Base-by-base conservation (phyloP, 1,140 invertebrate genomes). In the Thereuonema tuberculata region DNA sequence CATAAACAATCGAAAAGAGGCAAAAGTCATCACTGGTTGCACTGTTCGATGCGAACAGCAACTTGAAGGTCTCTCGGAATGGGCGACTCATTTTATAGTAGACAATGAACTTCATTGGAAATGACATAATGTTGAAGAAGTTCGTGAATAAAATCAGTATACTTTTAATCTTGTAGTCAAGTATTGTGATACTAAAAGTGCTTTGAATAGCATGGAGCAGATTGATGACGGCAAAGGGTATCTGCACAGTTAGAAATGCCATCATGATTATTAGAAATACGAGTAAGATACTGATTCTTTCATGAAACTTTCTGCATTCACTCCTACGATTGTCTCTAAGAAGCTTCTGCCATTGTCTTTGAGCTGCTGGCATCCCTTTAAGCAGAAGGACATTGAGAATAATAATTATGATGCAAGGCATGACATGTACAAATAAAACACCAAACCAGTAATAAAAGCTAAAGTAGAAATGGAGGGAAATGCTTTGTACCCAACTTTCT, bases 41-140 rank as follows among this genome's bases (percentile, higher is more conserved):
- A 66, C 66, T 17, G 65, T 65, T 26, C 1, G 80, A 74, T 3
- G 87, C 78, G 66, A 95, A 94, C 2, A 95, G 76, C 66, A 89
- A 84, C 66, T 89, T 90, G 74, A 95, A 96, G 0, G 92, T 95
- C 71, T 93, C 89, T 28, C 92, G 76, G 70, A 96, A 96, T 69
- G 93, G 89, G 24, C 89, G 77, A 53, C 86, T 90, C 92, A 95
- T 95, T 2, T 89, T 89, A 70, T 91, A 95, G 70, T 96, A 96
- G 61, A 96, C 94, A 57, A 89, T 90, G 68, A 96, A 96, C 73
- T 95, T 93, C 58, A 94, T 84, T 0, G 91, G 91, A 72, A 94
- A 95, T 21, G 85, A 89, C 5, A 92, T 77, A 48, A 91, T 85
- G 62, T 96, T 89, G 71, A 90, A 87, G 74, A 95, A 90, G 75